These are phyloP conservation scores for Hiodon tergisus DNA, from an alignment of 2,113 vertebrate species.

Conservation along the genomic window DNA sequence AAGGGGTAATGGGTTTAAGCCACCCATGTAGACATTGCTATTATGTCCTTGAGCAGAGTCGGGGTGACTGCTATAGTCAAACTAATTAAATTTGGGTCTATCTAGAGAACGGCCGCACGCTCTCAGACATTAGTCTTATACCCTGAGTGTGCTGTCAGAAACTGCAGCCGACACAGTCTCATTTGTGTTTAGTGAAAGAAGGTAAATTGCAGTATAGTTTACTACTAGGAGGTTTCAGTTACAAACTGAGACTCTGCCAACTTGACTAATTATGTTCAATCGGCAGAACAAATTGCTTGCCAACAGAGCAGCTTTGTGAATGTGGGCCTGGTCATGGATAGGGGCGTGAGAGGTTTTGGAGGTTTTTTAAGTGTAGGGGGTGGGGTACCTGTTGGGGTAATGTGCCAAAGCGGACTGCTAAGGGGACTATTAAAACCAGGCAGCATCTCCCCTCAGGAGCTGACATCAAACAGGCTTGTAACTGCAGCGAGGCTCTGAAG, in stretches of 20 bases:
- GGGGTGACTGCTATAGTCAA: neutral
- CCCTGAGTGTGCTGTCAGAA: neutral
- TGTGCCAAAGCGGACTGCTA: neutral
- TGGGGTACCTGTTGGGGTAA: neutral
- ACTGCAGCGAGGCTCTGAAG: slow-evolving; percentile 4
- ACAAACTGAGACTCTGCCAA: too few relatives aligned
- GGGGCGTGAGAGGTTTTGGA: too few relatives aligned
- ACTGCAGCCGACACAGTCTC: neutral
- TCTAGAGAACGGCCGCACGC: neutral
- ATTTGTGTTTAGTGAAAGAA: neutral
- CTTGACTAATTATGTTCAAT: neutral
- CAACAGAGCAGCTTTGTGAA: neutral
- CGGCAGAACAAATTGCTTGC: neutral
- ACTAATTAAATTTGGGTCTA: neutral
- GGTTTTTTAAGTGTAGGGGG: neutral
- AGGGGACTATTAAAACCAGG: slow-evolving; percentile 31
- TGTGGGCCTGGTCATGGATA: neutral
- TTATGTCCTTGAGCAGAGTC: neutral
- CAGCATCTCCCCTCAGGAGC: slow-evolving; percentile 29
- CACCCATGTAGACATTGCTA: neutral
- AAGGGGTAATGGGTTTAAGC: neutral
- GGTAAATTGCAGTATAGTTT: too few relatives aligned
- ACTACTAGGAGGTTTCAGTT: too few relatives aligned
- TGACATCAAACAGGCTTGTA: slow-evolving; percentile 30
- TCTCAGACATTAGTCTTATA: neutral